Evolutionary conservation across 2,113 vertebrate genomes (phyloP), one percentile per base, ranked within the genome.

Genomic region (Mirza zaza): DNA sequence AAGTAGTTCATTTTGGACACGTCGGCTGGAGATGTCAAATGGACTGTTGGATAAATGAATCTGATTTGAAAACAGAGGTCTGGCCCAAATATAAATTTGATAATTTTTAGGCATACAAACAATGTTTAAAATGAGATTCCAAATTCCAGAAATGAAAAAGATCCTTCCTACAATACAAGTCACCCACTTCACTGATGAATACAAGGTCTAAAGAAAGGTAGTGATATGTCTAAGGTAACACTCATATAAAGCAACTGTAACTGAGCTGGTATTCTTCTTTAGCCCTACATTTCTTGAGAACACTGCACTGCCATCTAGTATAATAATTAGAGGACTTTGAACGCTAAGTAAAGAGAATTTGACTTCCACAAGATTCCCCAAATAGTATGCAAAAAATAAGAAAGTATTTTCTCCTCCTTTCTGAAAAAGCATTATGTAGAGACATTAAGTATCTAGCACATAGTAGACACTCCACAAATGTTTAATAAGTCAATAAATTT

Each of bases 61-160:
- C 39, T 25, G 29, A 91, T 21, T 34, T 89, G 23, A 93, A 29
- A 34, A 81, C 11, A 70, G 57, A 42, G 18, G 45, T 71, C 57
- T 88, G 36, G 3, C 55, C 27, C 81, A 45, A 83, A 87, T 6
- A 50, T 11, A 95, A 85, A 88, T 36, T 7, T 63, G 48, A 36
- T 29, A 36, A 79, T 70, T 76, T 87, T 71, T 65, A 76, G 65
- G 42, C 36, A 63, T 20, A 67, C 45, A 88, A 83, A n/a, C 29
- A 80, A 57, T 67, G 91, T 75, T 96, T 91, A 91, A 91, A 91
- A 90, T 27, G 27, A 83, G 21, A 88, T 36, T 96, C 32, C 86
- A 91, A 68, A 73, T 83, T 61, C 65, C 94, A 75, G 32, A 96
- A 80, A 23, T 77, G 20, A 91, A 65, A 80, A 71, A 73, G 32